Evolutionary conservation across 2,113 vertebrate species (phyloP).

Genomic region (Formicarius rufipectus): DNA sequence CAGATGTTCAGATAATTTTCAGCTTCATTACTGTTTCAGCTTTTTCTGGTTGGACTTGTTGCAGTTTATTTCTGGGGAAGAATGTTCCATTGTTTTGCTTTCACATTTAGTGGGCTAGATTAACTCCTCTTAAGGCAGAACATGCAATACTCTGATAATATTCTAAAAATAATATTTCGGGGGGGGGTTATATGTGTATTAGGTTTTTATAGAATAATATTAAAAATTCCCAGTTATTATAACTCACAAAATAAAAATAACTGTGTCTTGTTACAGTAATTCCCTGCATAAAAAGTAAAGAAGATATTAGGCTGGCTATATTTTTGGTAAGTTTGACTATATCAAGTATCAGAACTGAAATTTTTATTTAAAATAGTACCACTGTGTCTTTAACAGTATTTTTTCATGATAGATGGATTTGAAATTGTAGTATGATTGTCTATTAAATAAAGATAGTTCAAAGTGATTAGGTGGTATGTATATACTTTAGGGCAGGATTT

Average conservation of each 20-base stretch:
- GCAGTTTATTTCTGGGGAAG: not conserved
- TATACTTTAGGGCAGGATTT: not conserved
- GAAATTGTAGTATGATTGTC: not conserved
- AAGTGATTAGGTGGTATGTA: not conserved
- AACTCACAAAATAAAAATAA: not conserved
- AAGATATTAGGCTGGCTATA: not conserved
- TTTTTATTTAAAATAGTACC: not conserved
- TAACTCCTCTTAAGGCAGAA: not conserved
- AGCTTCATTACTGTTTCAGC: not conserved
- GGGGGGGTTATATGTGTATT: not conserved
- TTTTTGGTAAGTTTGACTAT: not conserved
- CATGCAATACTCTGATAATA: not conserved
- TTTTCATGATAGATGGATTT: not conserved
- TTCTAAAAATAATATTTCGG: not conserved
- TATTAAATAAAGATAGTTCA: not conserved
- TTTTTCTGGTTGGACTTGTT: not conserved
- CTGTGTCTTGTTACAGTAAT: not conserved
- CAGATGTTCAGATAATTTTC: slow-evolving; percentile 28
- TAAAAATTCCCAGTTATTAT: not conserved
- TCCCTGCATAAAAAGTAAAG: not conserved
- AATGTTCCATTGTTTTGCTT: not conserved
- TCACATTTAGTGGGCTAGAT: not conserved
- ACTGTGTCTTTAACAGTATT: not conserved
- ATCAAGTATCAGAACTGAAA: not conserved
- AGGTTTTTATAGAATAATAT: not conserved